These are phyloP conservation scores for Acronicta alni DNA, from an alignment of 2,888 invertebrate genomes.

Conservation along the genomic window DNA sequence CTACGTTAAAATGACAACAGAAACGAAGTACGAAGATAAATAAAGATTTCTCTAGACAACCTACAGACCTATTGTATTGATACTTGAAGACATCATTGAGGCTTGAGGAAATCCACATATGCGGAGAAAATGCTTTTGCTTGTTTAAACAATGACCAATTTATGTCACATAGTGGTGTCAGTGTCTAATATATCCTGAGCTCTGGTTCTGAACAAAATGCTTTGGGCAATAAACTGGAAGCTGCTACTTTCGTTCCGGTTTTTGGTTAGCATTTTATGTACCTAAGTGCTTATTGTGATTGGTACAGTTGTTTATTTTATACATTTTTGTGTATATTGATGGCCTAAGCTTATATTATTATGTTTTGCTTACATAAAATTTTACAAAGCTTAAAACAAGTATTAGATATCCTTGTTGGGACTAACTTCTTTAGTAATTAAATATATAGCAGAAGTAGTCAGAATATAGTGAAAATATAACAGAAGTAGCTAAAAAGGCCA, in stretches of 20 bases:
- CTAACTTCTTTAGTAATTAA: too few species aligned
- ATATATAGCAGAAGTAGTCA: too few species aligned
- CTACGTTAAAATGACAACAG: conserved; percentile 10
- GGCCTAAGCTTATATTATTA: neutral
- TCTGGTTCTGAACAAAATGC: neutral
- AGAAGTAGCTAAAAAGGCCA: too few species aligned
- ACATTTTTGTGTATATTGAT: conserved; percentile 9
- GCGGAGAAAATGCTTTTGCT: conserved; percentile 42
- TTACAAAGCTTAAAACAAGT: too few species aligned
- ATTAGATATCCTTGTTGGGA: too few species aligned
- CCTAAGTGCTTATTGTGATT: neutral
- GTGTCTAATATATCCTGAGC: conserved; percentile 9
- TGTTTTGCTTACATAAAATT: too few species aligned
- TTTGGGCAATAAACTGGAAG: conserved; percentile 1
- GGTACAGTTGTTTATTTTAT: neutral
- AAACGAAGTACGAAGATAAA: conserved; percentile 12
- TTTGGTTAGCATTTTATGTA: conserved; percentile 1
- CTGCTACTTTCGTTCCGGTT: conserved; percentile 6
- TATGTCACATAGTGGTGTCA: conserved; percentile 15
- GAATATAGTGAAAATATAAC: too few species aligned
- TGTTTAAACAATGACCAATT: conserved; percentile 55
- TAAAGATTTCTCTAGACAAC: conserved; percentile 34
- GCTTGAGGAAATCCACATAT: conserved; percentile 36
- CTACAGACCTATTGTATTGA: conserved; percentile 24
- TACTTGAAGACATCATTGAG: conserved; percentile 26